A percentile compares a stretch with the other conserved stretches of the same genome.
Conservation (phyloP, 1,140 invertebrate species). For the Conus betulinus region DNA sequence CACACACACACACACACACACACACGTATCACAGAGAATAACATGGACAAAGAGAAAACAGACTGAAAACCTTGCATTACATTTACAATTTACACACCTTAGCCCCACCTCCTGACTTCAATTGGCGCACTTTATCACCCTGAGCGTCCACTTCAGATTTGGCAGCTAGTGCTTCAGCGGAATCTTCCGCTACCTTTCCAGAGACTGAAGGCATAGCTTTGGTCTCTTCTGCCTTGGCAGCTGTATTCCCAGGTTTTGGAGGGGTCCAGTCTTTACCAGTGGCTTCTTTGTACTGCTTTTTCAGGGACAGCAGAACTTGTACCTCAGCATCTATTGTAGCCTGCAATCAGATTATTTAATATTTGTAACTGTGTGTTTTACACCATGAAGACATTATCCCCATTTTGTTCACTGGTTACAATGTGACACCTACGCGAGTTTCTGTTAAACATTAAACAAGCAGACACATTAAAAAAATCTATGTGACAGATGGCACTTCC, state of each 20-base stretch:
- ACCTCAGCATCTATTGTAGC: slow-evolving; percentile 82
- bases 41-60: not conserved
- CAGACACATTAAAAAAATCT: no score
- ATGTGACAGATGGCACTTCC: no score
- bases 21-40: not conserved
- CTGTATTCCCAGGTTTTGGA: slow-evolving; percentile 43
- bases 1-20: no score
- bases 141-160: slow-evolving; percentile 75
- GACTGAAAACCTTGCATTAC: not conserved
- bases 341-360: slow-evolving; percentile 39
- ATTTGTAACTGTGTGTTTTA: no score
- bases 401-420: no score
- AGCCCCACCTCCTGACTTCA: slow-evolving; percentile 72
- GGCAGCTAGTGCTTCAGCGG: slow-evolving; percentile 63
- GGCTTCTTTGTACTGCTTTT: slow-evolving; percentile 85
- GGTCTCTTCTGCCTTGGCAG: not conserved
- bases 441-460: no score
- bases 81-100: slow-evolving; percentile 55
- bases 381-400: no score
- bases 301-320: slow-evolving; percentile 84
- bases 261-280: slow-evolving; percentile 79
- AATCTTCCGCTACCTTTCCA: slow-evolving; percentile 33
- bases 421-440: no score
- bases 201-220: slow-evolving; percentile 22
- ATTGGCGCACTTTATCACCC: slow-evolving; percentile 76